Percentiles rank a stretch among this genome's conserved stretches.
phyloP scores from a whole-genome alignment of 2,888 invertebrate species.

The Gymnocheta viridis region DNA sequence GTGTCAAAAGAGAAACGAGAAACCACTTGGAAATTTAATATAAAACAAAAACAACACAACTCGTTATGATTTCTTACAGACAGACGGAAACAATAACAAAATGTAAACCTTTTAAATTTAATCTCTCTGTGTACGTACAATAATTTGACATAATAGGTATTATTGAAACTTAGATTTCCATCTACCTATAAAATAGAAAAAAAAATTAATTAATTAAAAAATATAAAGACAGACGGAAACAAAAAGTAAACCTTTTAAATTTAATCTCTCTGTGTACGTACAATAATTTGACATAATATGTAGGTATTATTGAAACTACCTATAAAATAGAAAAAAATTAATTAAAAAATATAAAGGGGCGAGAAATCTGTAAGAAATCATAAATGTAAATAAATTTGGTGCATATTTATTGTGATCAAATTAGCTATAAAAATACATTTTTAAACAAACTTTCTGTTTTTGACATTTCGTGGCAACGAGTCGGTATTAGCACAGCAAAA shows the following conservation, averaged over 20 bases:
- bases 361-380: too few species aligned
- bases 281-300: conserved; percentile 39
- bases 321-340: neutral
- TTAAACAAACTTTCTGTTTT: too few species aligned
- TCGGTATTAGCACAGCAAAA: too few species aligned
- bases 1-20: conserved; percentile 46
- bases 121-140: conserved; percentile 7
- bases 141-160: conserved; percentile 28
- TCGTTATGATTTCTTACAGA: conserved; percentile 79
- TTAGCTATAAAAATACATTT: too few species aligned
- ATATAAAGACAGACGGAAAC: conserved; percentile 63
- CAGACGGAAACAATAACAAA: conserved; percentile 66
- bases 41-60: conserved; percentile 77
- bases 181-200: neutral
- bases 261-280: conserved; percentile 6
- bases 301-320: neutral
- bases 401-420: too few species aligned
- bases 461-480: too few species aligned
- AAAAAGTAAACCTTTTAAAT: conserved; percentile 47
- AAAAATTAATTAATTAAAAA: neutral
- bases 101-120: conserved; percentile 44
- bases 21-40: conserved; percentile 39
- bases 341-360: neutral
- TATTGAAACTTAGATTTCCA: neutral
- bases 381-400: too few species aligned